Evolutionary conservation across 1,140 invertebrate genomes (phyloP), one percentile per base, ranked within the genome.

Genomic region (Drosophila fuyamai): DNA sequence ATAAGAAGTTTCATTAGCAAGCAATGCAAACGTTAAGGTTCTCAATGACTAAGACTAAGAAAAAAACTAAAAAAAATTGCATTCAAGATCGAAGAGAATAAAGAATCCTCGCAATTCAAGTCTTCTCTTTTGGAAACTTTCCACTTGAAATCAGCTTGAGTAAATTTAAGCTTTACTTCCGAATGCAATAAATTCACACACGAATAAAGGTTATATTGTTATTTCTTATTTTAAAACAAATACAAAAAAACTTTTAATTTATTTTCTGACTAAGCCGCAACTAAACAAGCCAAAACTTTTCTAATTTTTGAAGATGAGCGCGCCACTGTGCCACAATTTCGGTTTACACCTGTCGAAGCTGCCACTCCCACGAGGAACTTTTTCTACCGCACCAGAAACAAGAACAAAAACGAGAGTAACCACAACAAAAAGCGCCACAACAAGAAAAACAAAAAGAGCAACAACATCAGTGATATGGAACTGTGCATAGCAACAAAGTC

Each of bases 381-480:
- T 68, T 68, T 38, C 47, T 50, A 68, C 35, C 36, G 41, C 66
- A 47, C 32, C 44, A 23, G 46, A 18, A 27, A 56, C 61, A 58
- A 54, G 41, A 72, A 53, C 18, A 46, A 29, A 6, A 41, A 13
- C 10, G 32, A 50, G 27, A 32, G 1, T 12, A 38, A 51, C 48
- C 47, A 32, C 32, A 62, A 46, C n/a, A 18, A 50, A 23, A 41
- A 57, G 27, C 13, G n/a, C 27, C n/a, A 53, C 14, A 36, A 53
- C 5, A 7, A 27, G n/a, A 35, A 36, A 48, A 62, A 54, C 41
- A 18, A 78, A 62, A 51, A 54, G 27, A 70, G 59, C 41, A 54
- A 46, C 16, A 80, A 83, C 60, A 56, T 73, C 61, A 83, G 83
- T 88, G 83, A 88, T 88, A 88, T 88, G 83, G 83, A 88, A 88